Percentiles rank a stretch among this genome's conserved stretches.
phyloP scores from a whole-genome alignment of 1,140 invertebrate genomes.

The Nautilus pompilius region DNA sequence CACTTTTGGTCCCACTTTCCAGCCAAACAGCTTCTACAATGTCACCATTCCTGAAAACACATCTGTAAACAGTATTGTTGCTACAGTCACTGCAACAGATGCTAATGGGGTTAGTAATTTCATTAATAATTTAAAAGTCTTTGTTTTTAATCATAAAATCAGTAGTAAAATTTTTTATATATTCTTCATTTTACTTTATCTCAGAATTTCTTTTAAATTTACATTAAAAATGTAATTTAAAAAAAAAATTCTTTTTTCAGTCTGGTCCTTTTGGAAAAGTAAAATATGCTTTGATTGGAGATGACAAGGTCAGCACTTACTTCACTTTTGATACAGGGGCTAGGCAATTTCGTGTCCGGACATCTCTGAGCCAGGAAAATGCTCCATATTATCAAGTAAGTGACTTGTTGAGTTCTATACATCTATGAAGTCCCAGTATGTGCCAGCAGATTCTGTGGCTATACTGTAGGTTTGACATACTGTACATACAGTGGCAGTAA shows the following conservation, averaged over 20 bases:
- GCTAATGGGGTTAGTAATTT: conserved; percentile 27
- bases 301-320: conserved; percentile 24
- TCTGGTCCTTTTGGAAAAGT: conserved; percentile 17
- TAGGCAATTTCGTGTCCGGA: conserved; percentile 20
- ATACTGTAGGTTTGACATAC: too few relatives aligned
- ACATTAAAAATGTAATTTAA: too few relatives aligned
- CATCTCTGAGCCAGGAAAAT: conserved; percentile 16
- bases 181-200: too few relatives aligned
- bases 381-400: conserved; percentile 23
- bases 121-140: too few relatives aligned
- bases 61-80: conserved; percentile 17
- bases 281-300: conserved; percentile 33
- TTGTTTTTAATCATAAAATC: too few relatives aligned
- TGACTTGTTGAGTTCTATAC: too few relatives aligned
- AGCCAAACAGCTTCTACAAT: conserved; percentile 16
- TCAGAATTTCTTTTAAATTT: too few relatives aligned
- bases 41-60: conserved; percentile 26
- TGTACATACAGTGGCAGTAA: too few relatives aligned
- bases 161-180: too few relatives aligned
- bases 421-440: too few relatives aligned
- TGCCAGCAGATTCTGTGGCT: too few relatives aligned
- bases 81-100: conserved; percentile 30
- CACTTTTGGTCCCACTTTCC: conserved; percentile 28
- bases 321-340: conserved; percentile 26
- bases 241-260: too few relatives aligned